Base-by-base conservation (phyloP, 1,140 invertebrate genomes). In the Leptoteleia sp. region DNA sequence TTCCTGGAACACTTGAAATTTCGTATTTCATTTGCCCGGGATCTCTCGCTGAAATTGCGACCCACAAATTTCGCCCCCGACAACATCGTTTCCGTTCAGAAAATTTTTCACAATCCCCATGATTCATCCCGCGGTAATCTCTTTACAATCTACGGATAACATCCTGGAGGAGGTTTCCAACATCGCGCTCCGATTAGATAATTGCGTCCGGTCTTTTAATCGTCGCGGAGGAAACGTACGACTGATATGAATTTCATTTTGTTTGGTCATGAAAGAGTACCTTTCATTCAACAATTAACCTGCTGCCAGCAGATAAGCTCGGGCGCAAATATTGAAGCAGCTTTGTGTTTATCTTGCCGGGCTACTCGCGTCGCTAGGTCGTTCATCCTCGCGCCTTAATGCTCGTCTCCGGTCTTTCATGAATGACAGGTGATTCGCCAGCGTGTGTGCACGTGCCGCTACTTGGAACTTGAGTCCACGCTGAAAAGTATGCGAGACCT, bases 271-370 rank as follows among this genome's bases (percentile, higher is more conserved):
- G 84, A 87, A 88, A 84, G 84, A 76, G 64, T 42, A 76, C 47
- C 83, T 84, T 88, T 88, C 83, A 64, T 76, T 68, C 67, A 48
- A 70, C 65, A 87, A 85, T 87, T 82, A 85, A 85, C 82, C 79
- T 83, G 81, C 81, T 83, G 77, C 80, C 55, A 80, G 59, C 16
- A 86, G 87, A 87, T 86, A 86, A 84, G 81, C 76, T 43, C 62
- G 61, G 59, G 71, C 71, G 81, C 85, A 89, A 88, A 89, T 89
- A 89, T 89, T 89, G 88, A 85, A 83, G 71, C 84, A 80, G 81
- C 82, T 81, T 80, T 22, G 13, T 84, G 82, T 87, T 87, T 88
- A 72, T 81, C 83, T 82, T 85, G 79, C 82, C 76, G 61, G 27
- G 71, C 64, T 76, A 75, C 77, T 50, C 59, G 50, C 59, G 75